Percentiles rank a stretch among this genome's conserved stretches.
Evolutionary conservation across 2,797 vertebrate genomes (phyloP).

Genomic region (Macropus fuliginosus): DNA sequence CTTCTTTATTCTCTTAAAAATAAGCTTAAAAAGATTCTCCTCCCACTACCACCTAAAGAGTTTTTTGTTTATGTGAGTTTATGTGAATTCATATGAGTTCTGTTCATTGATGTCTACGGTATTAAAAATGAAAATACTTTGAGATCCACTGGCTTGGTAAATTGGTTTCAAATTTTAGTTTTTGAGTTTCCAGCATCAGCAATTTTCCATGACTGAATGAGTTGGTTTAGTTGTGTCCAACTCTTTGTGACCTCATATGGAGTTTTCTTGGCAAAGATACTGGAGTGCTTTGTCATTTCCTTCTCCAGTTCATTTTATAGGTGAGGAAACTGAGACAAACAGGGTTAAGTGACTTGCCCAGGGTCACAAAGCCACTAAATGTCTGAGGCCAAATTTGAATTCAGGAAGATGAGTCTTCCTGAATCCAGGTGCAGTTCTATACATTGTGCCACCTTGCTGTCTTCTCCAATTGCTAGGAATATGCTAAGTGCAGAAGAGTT

Average conservation of each 20-base stretch:
- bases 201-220: background rate
- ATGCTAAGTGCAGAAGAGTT: too few relatives aligned
- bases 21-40: background rate
- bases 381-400: background rate
- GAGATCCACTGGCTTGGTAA: conserved; percentile 28
- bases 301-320: background rate
- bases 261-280: background rate
- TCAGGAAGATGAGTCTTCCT: too few relatives aligned
- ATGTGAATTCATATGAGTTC: background rate
- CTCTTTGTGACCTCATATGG: background rate
- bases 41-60: background rate
- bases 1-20: background rate
- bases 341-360: background rate
- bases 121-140: background rate
- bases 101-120: background rate
- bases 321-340: background rate
- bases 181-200: background rate
- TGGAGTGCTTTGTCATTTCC: background rate
- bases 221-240: background rate
- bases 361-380: background rate
- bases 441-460: too few relatives aligned
- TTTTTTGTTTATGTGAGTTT: background rate
- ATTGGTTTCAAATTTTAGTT: conserved; percentile 41
- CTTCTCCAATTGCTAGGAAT: too few relatives aligned
- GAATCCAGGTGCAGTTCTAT: too few relatives aligned